Conservation (phyloP, 2,797 vertebrate genomes). For the Sebastes trivittatus region DNA sequence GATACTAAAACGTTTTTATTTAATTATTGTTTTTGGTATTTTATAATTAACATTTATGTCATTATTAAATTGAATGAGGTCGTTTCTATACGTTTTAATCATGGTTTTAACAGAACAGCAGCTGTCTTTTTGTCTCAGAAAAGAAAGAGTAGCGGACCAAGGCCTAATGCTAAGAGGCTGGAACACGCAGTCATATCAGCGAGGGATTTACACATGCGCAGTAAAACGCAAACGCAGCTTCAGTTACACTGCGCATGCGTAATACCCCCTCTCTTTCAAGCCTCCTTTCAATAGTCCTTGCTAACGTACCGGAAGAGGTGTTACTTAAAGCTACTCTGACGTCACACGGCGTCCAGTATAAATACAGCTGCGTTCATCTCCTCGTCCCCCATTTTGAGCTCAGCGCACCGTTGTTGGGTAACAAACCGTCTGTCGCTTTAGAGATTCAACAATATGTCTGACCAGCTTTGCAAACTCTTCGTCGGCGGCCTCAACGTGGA, state of each 20-base stretch:
- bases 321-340: background rate
- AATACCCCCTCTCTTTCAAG: too few species aligned
- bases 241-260: too few species aligned
- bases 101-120: too few species aligned
- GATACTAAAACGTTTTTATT: too few species aligned
- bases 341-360: constrained; percentile 53
- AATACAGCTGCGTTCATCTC: constrained; percentile 6
- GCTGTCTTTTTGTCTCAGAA: background rate
- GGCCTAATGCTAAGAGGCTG: accelerated
- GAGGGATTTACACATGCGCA: too few species aligned
- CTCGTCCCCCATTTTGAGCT: constrained; percentile 62
- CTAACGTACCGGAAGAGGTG: constrained; percentile 44
- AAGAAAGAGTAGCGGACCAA: background rate
- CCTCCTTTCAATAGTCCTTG: too few species aligned
- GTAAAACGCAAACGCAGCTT: too few species aligned
- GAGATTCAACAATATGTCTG: constrained; percentile 76
- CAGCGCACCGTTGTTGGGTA: accelerated
- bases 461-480: constrained; percentile 96
- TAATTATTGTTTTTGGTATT: background rate
- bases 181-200: too few species aligned
- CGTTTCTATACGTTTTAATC: background rate
- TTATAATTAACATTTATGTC: accelerated
- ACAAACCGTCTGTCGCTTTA: background rate
- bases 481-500: constrained; percentile 97
- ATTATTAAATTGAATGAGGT: accelerated